Conservation (phyloP, 2,113 vertebrate species). For the Fulica atra region DNA sequence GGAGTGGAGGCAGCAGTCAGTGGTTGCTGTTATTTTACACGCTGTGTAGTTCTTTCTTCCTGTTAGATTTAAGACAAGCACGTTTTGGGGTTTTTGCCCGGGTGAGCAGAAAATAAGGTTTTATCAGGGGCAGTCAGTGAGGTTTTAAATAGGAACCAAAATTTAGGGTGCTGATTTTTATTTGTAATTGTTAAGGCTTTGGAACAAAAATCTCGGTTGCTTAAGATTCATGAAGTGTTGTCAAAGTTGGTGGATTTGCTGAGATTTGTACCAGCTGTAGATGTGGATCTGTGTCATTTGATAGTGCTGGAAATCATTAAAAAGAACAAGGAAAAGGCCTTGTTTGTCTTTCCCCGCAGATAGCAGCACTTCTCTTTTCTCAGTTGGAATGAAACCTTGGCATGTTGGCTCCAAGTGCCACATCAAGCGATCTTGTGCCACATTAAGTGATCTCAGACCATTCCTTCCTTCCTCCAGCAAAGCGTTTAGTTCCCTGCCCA, state of each 20-base stretch:
- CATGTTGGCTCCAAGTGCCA: background rate
- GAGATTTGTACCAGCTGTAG: background rate
- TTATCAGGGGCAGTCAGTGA: background rate
- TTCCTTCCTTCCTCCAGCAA: background rate
- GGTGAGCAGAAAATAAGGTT: background rate
- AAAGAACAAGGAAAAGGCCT: background rate
- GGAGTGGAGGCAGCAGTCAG: background rate
- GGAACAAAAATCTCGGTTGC: background rate
- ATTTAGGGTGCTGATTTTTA: background rate
- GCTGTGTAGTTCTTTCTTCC: background rate
- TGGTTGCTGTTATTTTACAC: background rate
- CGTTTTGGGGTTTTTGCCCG: background rate
- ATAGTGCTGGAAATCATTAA: conserved; percentile 12
- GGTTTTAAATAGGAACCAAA: background rate
- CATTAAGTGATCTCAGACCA: background rate
- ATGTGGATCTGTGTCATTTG: background rate
- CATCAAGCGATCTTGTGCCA: too few species aligned
- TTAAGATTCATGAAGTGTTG: background rate
- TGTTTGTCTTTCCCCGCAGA: background rate
- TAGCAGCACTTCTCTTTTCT: background rate
- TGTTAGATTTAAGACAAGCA: background rate
- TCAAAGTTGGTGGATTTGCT: background rate
- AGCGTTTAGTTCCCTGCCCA: background rate
- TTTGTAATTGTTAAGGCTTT: background rate
- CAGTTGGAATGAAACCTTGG: background rate